Conservation (phyloP, 2,113 vertebrate genomes). For the Ceyx melanurus region DNA sequence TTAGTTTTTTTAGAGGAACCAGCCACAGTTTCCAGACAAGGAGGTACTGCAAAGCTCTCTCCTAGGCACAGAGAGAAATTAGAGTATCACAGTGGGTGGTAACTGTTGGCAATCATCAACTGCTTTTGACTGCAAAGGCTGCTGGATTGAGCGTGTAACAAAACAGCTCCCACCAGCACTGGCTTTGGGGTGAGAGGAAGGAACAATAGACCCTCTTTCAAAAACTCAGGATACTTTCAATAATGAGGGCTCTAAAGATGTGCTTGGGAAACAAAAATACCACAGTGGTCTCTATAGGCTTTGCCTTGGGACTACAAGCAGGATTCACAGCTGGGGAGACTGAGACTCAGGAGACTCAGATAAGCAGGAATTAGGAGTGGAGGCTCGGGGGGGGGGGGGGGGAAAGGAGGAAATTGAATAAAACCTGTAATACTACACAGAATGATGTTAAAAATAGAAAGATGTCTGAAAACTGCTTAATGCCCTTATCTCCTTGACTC, state of each 20-base stretch:
- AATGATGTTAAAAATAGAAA: slow-evolving; percentile 64
- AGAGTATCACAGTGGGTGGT: slow-evolving; percentile 28
- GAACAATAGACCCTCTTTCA: slow-evolving; percentile 35
- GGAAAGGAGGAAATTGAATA: slow-evolving; percentile 43
- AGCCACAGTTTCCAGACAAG: slow-evolving; percentile 12
- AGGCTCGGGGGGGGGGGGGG: neutral
- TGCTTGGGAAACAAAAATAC: slow-evolving; percentile 35
- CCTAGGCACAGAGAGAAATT: neutral
- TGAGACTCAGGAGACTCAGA: neutral
- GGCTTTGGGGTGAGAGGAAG: neutral
- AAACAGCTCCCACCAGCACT: slow-evolving; percentile 24
- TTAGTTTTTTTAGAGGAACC: slow-evolving; percentile 2
- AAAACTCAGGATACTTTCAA: neutral
- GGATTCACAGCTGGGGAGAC: neutral
- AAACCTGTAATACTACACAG: slow-evolving; percentile 42
- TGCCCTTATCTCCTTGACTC: slow-evolving; percentile 58
- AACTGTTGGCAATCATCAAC: slow-evolving; percentile 46
- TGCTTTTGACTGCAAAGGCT: slow-evolving; percentile 15
- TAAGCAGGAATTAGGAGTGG: slow-evolving; percentile 15
- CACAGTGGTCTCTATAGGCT: slow-evolving; percentile 3
- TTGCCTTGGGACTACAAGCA: neutral
- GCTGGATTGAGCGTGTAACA: neutral
- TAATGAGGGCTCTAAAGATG: slow-evolving; percentile 23
- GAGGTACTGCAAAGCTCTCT: neutral
- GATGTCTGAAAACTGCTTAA: slow-evolving; percentile 56